A percentile compares a stretch with the other conserved stretches of the same genome.
Evolutionary conservation across 2,113 vertebrate genomes (phyloP).

Genomic region (Cololabis saira): DNA sequence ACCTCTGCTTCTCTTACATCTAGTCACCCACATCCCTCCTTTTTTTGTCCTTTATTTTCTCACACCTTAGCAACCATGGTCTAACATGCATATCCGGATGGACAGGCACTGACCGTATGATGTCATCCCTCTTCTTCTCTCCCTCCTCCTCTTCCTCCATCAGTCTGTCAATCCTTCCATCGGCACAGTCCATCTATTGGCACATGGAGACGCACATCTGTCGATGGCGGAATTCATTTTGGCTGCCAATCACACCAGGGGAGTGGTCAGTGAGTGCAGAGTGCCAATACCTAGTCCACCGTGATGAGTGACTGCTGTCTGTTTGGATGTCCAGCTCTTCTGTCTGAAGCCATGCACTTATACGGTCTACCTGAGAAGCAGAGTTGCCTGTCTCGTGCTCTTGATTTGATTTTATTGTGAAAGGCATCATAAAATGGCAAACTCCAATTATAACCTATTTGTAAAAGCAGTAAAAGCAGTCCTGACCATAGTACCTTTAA

Average conservation of each 20-base stretch:
- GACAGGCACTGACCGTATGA: constrained; percentile 42
- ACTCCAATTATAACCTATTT: no score
- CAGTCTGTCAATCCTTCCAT: constrained; percentile 75
- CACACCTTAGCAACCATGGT: not conserved
- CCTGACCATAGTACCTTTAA: no score
- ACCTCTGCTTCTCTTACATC: constrained; percentile 28
- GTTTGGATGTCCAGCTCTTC: constrained; percentile 36
- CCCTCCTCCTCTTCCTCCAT: constrained; percentile 64
- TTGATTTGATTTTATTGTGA: constrained; percentile 1
- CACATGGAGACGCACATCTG: constrained; percentile 65
- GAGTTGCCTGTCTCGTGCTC: not conserved
- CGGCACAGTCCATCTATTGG: constrained; percentile 59
- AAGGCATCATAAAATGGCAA: no score
- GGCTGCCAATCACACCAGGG: constrained; percentile 73
- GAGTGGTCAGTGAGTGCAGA: constrained; percentile 69
- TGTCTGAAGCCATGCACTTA: constrained; percentile 1
- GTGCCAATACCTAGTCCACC: constrained; percentile 73
- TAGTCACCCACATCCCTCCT: constrained; percentile 20
- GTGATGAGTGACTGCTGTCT: constrained; percentile 75
- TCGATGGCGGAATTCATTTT: constrained; percentile 80
- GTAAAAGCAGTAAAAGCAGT: no score
- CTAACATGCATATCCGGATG: constrained; percentile 20
- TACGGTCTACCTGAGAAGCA: constrained; percentile 1
- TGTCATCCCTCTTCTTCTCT: constrained; percentile 59
- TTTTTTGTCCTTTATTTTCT: constrained; percentile 5